Evolutionary conservation across 2,888 invertebrate species (phyloP).

Genomic region (Sussaba pulchella): DNA sequence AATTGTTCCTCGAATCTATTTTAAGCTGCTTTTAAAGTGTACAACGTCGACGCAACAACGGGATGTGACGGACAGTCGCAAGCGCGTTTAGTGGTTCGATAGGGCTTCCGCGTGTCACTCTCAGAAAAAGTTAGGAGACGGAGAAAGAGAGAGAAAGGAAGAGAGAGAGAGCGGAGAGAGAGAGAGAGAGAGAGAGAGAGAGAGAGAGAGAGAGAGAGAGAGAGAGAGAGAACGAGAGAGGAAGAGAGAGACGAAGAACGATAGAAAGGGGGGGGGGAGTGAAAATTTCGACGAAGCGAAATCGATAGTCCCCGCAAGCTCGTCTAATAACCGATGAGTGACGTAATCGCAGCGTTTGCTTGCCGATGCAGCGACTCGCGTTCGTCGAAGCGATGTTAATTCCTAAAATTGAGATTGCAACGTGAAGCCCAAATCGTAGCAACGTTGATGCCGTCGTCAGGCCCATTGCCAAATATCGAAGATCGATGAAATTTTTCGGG

Average conservation of each 20-base stretch:
- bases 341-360: slow-evolving; percentile 61
- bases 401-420: slow-evolving; percentile 61
- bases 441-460: slow-evolving; percentile 18
- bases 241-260: slow-evolving; percentile 17
- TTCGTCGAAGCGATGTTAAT: slow-evolving; percentile 60
- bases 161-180: slow-evolving; percentile 37
- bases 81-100: slow-evolving; percentile 47
- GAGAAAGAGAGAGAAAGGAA: slow-evolving; percentile 41
- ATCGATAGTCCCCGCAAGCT: slow-evolving; percentile 70
- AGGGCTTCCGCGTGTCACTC: slow-evolving; percentile 54
- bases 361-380: slow-evolving; percentile 35
- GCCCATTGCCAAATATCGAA: slow-evolving; percentile 61
- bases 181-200: too few species aligned
- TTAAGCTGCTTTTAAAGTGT: slow-evolving; percentile 25
- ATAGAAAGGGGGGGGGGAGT: not conserved
- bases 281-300: slow-evolving; percentile 68
- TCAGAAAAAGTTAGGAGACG: too few species aligned
- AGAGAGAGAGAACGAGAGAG: slow-evolving; percentile 40
- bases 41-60: not conserved
- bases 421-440: slow-evolving; percentile 24
- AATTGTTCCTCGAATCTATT: not conserved
- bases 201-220: slow-evolving; percentile 9
- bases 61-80: not conserved
- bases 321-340: slow-evolving; percentile 70
- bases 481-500: slow-evolving; percentile 59